Evolutionary conservation across 2,888 invertebrate species (phyloP), one percentile per base, ranked within the genome.

Genomic region (Netelia inedita): DNA sequence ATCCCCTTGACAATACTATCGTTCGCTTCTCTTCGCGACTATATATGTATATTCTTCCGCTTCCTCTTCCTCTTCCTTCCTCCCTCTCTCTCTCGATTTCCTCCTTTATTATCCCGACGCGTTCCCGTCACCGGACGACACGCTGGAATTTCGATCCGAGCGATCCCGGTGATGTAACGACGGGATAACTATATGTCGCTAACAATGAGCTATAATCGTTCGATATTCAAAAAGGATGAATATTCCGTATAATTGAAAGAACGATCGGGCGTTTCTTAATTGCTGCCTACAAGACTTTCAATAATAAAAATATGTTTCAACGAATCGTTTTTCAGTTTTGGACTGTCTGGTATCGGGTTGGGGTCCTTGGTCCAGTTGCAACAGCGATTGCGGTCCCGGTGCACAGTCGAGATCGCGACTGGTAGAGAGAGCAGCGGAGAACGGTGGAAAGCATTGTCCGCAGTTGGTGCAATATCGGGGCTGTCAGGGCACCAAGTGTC

Each of bases 271-370:
- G 43, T 43, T 8, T 46, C 8, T 46, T 1, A 14, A 46, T 2
- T 46, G 0, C 14, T 14, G 1, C 46, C 46, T 14, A 2, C 46
- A 14, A 14, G 14, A 46, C 3, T 43, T 5, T 14, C 10, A 46
- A 46, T 14, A 46, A 46, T 46, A 46, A 46, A 11, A 14, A 46
- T 46, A 14, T 46, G 10, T 46, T 46, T 46, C 14, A 1, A 46
- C 14, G 10, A 14, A 0, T 46, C 14, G 10, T 90, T 86, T 95
- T 95, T 6, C 95, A 98, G 98, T 98, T 85, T 95, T 97, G 87
- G 98, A 98, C 94, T 98, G 98, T 94, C 95, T 96, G 92, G 97
- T 98, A 72, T 96, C 97, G n/a, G 95, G 96, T 55, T 98, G 98
- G 98, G 96, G 96, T 14, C 94, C 96, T 1, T 98, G 98, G 98